Evolutionary conservation across 1,140 invertebrate genomes (phyloP), one percentile per base, ranked within the genome.

Genomic region (Sinonovacula constricta): DNA sequence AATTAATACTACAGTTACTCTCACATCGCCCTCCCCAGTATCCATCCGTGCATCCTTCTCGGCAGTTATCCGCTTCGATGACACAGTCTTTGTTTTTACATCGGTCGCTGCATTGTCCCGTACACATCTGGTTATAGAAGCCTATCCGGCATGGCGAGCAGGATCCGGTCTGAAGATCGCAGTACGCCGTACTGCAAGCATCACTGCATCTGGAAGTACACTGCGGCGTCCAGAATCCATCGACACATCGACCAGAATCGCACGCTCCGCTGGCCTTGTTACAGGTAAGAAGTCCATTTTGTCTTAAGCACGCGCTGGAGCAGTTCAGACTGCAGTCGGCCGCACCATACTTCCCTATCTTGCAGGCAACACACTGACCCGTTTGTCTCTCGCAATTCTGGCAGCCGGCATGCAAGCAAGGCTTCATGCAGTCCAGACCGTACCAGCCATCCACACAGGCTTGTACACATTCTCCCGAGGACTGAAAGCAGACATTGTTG

Each of bases 21-120:
- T 68, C 56, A 49, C 75, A 78, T n/a, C 56, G 15, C 12, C 34
- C 34, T 30, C 75, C 75, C 54, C 57, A 78, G 45, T 45, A 69
- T 22, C 75, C 75, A 34, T 78, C 65, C 18, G 39, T 62, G 33
- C 75, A 78, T 14, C 66, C 65, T 65, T 69, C 26, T 22, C 26
- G 28, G 36, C 75, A 78, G 31, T 49, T 59, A n/a, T 56, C 65
- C 18, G 12, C 56, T 1, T 15, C 3, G 14, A 49, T 26, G 7
- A 3, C 22, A 51, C 75, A 78, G 33, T 78, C 30, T 7, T 78
- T 68, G 30, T 78, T 78, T 26, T 69, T 68, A 30, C 75, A 78
- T 36, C 45, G 60, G 18, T 26, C 18, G 36, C 75, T 78, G 28
- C 75, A 78, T 49, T 59, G 22, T 5, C n/a, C 57, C 12, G 39